These are phyloP conservation scores for Macrotrachela quadricornifera DNA, from an alignment of 1,140 invertebrate species.

Conservation along the genomic window DNA sequence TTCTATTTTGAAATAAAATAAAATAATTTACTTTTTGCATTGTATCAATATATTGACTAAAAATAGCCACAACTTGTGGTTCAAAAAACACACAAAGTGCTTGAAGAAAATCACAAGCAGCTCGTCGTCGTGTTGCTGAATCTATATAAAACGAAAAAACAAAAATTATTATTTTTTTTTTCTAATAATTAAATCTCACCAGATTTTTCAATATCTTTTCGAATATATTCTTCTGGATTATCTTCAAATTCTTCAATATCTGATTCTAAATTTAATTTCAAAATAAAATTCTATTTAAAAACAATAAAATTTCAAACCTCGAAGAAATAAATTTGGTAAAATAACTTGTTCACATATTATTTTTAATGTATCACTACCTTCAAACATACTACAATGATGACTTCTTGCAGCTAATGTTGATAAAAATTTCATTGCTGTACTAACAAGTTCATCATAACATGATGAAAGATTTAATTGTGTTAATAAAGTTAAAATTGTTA, in stretches of 20 bases:
- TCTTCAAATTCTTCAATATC: constrained; percentile 91
- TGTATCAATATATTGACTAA: not conserved
- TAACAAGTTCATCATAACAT: too few relatives aligned
- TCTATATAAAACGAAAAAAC: not conserved
- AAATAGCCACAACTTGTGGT: constrained; percentile 5
- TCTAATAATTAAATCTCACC: constrained; percentile 15
- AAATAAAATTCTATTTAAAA: constrained; percentile 3
- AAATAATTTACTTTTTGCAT: not conserved
- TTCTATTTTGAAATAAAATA: too few relatives aligned
- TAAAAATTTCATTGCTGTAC: too few relatives aligned
- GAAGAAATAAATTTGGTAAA: constrained; percentile 88
- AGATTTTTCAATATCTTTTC: constrained; percentile 90
- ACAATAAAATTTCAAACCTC: constrained; percentile 37
- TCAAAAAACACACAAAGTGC: constrained; percentile 5
- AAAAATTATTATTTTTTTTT: not conserved
- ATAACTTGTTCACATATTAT: constrained; percentile 91
- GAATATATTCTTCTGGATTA: constrained; percentile 90
- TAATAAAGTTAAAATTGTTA: constrained; percentile 69
- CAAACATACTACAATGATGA: constrained; percentile 13
- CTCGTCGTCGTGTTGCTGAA: not conserved
- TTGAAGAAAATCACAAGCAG: constrained; percentile 28
- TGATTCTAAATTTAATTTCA: constrained; percentile 38
- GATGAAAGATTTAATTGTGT: constrained; percentile 11
- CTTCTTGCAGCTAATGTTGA: constrained; percentile 27
- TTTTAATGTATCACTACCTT: constrained; percentile 42